Base-by-base conservation (phyloP, 2,797 vertebrate species). In the Scleropages formosus region DNA sequence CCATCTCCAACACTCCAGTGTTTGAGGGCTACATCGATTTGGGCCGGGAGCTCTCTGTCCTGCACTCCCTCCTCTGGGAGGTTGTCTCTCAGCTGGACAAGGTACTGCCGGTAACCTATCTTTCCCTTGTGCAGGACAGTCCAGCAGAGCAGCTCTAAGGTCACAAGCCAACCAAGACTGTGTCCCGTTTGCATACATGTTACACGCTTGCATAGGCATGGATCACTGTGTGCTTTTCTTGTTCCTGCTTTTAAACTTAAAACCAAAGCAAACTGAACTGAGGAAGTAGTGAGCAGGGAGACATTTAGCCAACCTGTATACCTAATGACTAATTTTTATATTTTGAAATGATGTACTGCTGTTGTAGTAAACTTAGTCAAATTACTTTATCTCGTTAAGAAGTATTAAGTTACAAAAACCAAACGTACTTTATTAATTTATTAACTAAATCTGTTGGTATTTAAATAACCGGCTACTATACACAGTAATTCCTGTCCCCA, bases 1-100 rank as follows among this genome's bases (percentile, higher is more conserved):
- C 94, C 16, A 92, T 97, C 83, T 93, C 94, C 8, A 96, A 92
- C 90, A 95, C 93, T 4, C 95, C 96, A 24, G 96, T 95, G 72
- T 98, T 95, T 58, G 95, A 98, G 75, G 96, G 96, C 47, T 96
- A 96, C 90, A 95, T 99, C 62, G 97, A 99, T 90, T 88, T 99
- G 75, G 97, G 97, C 84, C 89, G 93, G 1, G 97, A 99, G 87
- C 94, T 99, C 80, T 97, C 97, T 0, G 90, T 97, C 78, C 92
- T 99, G 75, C 96, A 99, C 88, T 91, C 93, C 0, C 92, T 98
- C 77, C 88, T 99, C 1, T 98, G 96, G 95, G 96, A 99, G 78
- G 94, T 98, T 60, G 95, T 98, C 75, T 95, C 96, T 8, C 95
- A 98, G 16, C 93, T 98, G 26, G 96, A 98, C 89, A 96, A 97